Evolutionary conservation across 1,140 invertebrate genomes (phyloP).

Genomic region (Caerostris darwini): DNA sequence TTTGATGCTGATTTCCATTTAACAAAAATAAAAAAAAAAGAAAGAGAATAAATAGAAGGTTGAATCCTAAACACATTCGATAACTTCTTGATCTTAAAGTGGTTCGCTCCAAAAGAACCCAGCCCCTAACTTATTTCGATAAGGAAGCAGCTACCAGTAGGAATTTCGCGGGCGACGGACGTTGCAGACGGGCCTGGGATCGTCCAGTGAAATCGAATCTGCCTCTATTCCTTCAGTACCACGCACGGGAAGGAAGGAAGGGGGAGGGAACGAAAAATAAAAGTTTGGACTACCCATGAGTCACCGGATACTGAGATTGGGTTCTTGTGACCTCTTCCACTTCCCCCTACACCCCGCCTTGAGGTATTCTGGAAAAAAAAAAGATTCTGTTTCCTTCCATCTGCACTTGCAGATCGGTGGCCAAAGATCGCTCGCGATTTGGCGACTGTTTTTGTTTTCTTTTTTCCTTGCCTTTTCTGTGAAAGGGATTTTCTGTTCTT

Average conservation of each 20-base stretch:
- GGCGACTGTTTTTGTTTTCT: background rate
- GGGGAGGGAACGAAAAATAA: conserved; percentile 25
- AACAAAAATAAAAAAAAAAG: no score
- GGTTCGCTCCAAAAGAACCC: no score
- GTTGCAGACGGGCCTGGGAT: background rate
- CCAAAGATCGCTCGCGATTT: background rate
- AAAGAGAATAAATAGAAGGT: no score
- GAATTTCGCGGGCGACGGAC: background rate
- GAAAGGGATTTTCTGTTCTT: no score
- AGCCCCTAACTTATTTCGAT: background rate
- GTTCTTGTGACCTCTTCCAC: conserved; percentile 31
- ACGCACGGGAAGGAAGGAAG: conserved; percentile 4
- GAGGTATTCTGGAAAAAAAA: background rate
- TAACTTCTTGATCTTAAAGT: no score
- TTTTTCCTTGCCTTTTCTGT: background rate
- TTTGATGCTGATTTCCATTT: no score
- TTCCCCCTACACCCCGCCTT: background rate
- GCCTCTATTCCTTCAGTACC: background rate
- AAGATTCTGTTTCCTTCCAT: conserved; percentile 6
- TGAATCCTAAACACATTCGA: no score
- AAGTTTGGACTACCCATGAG: background rate
- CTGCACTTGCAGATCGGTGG: background rate
- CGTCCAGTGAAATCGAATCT: conserved; percentile 39
- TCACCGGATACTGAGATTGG: conserved; percentile 64
- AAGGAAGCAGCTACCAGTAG: background rate